Evolutionary conservation across 2,888 invertebrate species (phyloP).

Genomic region (Philopedon plagiatum): DNA sequence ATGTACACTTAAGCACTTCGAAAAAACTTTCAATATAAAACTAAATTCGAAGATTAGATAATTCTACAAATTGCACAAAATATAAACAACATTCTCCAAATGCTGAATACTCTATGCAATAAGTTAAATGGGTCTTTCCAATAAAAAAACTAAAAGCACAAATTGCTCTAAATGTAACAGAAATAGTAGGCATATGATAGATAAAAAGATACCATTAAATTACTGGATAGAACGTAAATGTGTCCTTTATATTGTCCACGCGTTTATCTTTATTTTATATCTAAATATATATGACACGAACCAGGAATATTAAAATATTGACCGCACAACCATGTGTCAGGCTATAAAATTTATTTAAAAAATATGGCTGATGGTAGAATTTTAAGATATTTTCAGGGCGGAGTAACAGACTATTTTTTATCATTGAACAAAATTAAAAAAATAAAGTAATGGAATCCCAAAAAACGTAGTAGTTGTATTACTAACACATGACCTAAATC

Average conservation of each 20-base stretch:
- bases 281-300: slow-evolving; percentile 28
- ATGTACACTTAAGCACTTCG: too few species aligned
- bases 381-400: too few species aligned
- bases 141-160: background rate
- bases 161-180: slow-evolving; percentile 10
- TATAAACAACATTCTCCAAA: too few species aligned
- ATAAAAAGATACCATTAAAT: slow-evolving; percentile 31
- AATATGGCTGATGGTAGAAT: too few species aligned
- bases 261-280: slow-evolving; percentile 30
- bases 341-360: background rate
- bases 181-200: slow-evolving; percentile 12
- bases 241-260: slow-evolving; percentile 28
- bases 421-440: too few species aligned
- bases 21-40: too few species aligned
- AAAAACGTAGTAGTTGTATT: too few species aligned
- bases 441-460: too few species aligned
- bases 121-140: slow-evolving; percentile 4
- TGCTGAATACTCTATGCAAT: background rate
- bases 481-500: too few species aligned
- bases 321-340: background rate
- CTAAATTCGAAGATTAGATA: too few species aligned
- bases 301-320: slow-evolving; percentile 12
- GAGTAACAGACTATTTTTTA: too few species aligned
- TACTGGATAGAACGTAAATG: slow-evolving; percentile 15
- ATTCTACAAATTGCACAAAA: too few species aligned